Evolutionary conservation across 2,888 invertebrate genomes (phyloP), one percentile per base, ranked within the genome.

Genomic region (Habroteleia sp.): DNA sequence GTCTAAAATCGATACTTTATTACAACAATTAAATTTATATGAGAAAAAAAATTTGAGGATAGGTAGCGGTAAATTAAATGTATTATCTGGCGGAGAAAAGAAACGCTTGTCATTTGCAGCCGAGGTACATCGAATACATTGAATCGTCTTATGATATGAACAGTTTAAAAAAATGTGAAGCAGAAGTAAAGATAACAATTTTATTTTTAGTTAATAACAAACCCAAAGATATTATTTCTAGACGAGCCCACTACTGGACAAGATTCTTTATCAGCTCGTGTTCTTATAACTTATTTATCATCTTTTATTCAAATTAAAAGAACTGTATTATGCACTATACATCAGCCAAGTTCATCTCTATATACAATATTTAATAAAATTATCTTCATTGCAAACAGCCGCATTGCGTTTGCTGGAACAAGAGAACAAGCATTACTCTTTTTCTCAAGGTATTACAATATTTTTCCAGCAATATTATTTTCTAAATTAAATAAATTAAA

Each of bases 221-320:
- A 98, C 89, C 98, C 98, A 0, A 93, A 95, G 0, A 91, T 99
- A 25, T 89, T 99, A 31, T 98, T 98, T 89, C 96, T 97, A 85
- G 98, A 99, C 84, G 98, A 99, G 85, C 98, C 98, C 3, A 98
- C 98, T 0, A 97, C 97, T 0, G 97, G 98, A 0, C 87, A 95
- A 60, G 98, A 99, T 87, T 96, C 97, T 0, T 97, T 93, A 82
- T 97, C 97, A 85, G 98, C 98, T 0, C 94, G 94, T 85, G 95
- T 94, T 85, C 90, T 98, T 62, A 93, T 95, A 60, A 90, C 91
- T 3, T 91, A 94, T 48, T 91, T 96, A 82, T 92, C 93, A 17
- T 90, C 91, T 74, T 92, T 94, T 85, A 93, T 95, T 0, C 91
- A 91, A 1, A 92, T 92, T 77, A 96, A 96, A 10, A 95, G 95